Evolutionary conservation across 2,888 invertebrate genomes (phyloP), one percentile per base, ranked within the genome.

Genomic region (Fabriciana adippe): DNA sequence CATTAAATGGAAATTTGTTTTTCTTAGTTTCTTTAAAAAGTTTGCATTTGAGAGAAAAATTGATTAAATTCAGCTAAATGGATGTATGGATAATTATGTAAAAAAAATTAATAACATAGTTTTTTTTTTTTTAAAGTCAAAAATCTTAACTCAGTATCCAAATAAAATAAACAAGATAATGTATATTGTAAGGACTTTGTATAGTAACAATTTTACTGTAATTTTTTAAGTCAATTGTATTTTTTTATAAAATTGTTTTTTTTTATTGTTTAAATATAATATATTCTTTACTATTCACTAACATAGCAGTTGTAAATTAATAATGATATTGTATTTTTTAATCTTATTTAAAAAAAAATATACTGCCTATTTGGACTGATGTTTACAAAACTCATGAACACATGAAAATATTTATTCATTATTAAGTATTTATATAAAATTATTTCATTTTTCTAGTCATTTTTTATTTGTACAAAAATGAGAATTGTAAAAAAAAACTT

Each of bases 361-460:
- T 51, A 61, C 61, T 61, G 61, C 61, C 61, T 61, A 61, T 51
- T 61, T 61, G 61, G 61, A 61, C 61, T 61, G 61, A 61, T 61
- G 61, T 61, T 35, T 61, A 35, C 35, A 41, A 21, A 59, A 59
- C 26, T 59, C 59, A 48, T 48, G 48, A 13, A 31, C 48, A 59
- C 59, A 59, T 59, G 26, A 21, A 21, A 47, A 47, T 47, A 47
- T 11, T 31, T n/a, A 6, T 16, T 59, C 48, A 16, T 26, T 59
- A 26, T 26, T 47, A n/a, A 3, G 8, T 26, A 59, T 59, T 31
- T 59, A 13, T 48, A 13, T 59, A 11, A n/a, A 59, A n/a, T 41
- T 48, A 59, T 48, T 59, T 48, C n/a, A 59, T 31, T 48, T 35
- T 59, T 59, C 59, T 48, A 59, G 48, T 59, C 57, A 31, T 48